Evolutionary conservation across 2,888 invertebrate genomes (phyloP), one percentile per base, ranked within the genome.

Genomic region (Brachycybe producta): DNA sequence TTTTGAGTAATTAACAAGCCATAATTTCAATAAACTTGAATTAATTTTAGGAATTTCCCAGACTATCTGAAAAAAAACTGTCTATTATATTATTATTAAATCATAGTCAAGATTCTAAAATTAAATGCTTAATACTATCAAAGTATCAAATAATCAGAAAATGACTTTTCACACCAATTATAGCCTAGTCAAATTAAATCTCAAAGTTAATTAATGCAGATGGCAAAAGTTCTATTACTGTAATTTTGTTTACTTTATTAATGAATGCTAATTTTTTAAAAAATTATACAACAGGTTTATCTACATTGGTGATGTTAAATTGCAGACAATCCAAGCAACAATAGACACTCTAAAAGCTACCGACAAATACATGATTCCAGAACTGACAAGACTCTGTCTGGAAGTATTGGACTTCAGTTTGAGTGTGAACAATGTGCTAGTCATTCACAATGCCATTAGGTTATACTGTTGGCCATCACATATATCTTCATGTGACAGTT

Each of bases 341-440:
- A 70, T 84, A 23, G 74, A 76, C 34, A 75, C 84, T 0, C 73
- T 85, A 24, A 78, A 80, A 56, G 80, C 80, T 1, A 82, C 83
- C 21, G 78, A 82, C 62, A 79, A 80, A 61, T 80, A 83, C 62
- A 70, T 82, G 40, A 80, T 84, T 58, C 74, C 77, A 5, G 78
- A 76, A 19, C 70, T 85, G 45, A 79, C 79, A 2, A 74, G 76
- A 55, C 72, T 77, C 52, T 83, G 83, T 61, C 76, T 80, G 23
- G 70, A 74, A 27, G 78, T 77, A 49, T 71, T 85, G 35, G 77
- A 78, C 56, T 72, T 72, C 50, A 75, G 79, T 64, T 65, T 84
- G 27, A 74, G 73, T 52, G 71, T 74, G 3, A 71, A 73, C 17
- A 81, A 77, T 44, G 81, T 80, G 1, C 71, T 84, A 2, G 73